Evolutionary conservation across 2,113 vertebrate genomes (phyloP), one percentile per base, ranked within the genome.

Genomic region (Merops nubicus): DNA sequence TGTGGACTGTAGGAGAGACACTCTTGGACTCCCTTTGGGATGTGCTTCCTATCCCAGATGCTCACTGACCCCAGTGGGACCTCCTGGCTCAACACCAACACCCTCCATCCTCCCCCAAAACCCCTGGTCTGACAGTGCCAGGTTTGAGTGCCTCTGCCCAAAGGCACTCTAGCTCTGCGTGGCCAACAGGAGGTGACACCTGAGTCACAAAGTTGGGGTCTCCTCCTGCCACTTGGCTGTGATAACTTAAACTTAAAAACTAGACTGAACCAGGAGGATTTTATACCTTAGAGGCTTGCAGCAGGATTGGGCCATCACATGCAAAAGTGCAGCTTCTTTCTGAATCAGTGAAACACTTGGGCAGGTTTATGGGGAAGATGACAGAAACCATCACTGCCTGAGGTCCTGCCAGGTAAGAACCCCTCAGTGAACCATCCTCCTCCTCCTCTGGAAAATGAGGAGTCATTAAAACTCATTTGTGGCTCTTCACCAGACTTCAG

Each of bases 121-220:
- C 8, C 8, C 6, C 36, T 21, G 57, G 33, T 45, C 14, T 34
- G 38, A 1, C 0, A 0, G 1, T 26, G 62, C 36, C 74, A 8
- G 0, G 0, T 25, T 7, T 3, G 26, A 69, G 50, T 3, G 83
- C 51, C 23, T 36, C 15, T 2, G n/a, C 47, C 31, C 40, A 8
- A 3, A 20, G 2, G 36, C 31, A 2, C 50, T 38, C 34, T 2
- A 10, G 33, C 68, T 65, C 16, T 2, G 0, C 23, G 36, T 5
- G 68, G 78, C 62, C 88, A 40, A 11, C 0, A 33, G 54, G 36
- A 67, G 40, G 33, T 22, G 4, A 33, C 38, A 51, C 3, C 28
- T 2, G n/a, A 88, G 53, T 12, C 38, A 34, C 51, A 26, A 36
- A 47, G 42, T 4, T 17, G 40, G 8, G 48, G 22, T 11, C 47